Base-by-base conservation (phyloP, 37 sponge, comb jelly and placozoan genomes). In the Halisarca cf. caerulea region DNA sequence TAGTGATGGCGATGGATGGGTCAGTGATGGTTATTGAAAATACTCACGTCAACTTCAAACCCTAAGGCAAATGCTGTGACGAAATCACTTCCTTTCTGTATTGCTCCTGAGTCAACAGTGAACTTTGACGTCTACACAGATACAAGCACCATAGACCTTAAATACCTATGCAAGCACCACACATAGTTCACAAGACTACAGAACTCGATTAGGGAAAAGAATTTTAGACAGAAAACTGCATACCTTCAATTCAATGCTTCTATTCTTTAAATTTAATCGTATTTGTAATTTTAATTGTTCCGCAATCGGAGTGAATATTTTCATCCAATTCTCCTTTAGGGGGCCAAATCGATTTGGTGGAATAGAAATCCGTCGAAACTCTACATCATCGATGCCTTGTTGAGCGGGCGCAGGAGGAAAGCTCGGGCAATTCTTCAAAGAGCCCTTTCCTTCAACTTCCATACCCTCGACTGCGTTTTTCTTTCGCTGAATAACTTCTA, bases 321-420 rank as follows among this genome's bases (percentile, higher is more conserved):
- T 97, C 99, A 99, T 97, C 99, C 99, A 99, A 88, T 86, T 91
- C 78, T 99, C 98, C 86, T 97, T 99, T 59, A 99, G 97, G 1
- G 99, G 99, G 38, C 94, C 88, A 72, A 89, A 97, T 18, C 98
- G 85, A 60, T 95, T 87, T 9, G 98, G 87, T 17, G 96, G 96
- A 15, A 98, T 90, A 27, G 96, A 86, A 0, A 97, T 64, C 11
- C 88, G 74, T 53, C 98, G 89, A 80, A 93, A 85, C 80, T 97
- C 97, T 36, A 79, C 44, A n/a, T 37, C 77, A 40, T 41, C 77
- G 23, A 42, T 23, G 3, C 23, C 44, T 34, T 21, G n/a, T 59
- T 61, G 82, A 28, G 39, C 66, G 18, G 40, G 17, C 2, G 47
- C 62, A 39, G 94, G 94, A 27, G 94, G 94, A 38, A 93, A 93